phyloP scores from a whole-genome alignment of 2,113 vertebrate genomes.

The Corythoichthys haematopterus region DNA sequence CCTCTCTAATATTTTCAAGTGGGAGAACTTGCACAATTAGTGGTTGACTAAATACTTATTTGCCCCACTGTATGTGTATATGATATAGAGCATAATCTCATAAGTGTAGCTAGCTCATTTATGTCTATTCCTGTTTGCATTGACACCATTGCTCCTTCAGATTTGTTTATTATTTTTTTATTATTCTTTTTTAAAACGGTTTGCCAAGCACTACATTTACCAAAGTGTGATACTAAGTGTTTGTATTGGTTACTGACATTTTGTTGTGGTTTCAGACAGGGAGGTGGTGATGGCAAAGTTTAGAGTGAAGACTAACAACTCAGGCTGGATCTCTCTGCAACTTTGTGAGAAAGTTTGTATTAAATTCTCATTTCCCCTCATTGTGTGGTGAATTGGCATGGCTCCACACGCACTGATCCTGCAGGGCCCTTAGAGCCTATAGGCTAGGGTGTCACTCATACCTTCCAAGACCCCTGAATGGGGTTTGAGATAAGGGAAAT shows the following conservation, averaged over 20 bases:
- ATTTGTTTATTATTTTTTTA: neutral
- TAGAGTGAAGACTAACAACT: slow-evolving; percentile 31
- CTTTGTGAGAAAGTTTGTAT: slow-evolving; percentile 79
- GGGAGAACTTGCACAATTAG: too few species aligned
- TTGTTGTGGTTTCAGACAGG: slow-evolving; percentile 49
- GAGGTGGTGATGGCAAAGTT: slow-evolving; percentile 35
- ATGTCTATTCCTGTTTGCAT: neutral
- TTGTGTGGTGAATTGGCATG: slow-evolving; percentile 71
- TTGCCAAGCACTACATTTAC: slow-evolving; percentile 9
- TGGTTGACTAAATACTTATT: too few species aligned
- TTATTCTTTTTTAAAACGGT: neutral
- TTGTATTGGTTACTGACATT: slow-evolving; percentile 43
- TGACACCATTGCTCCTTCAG: neutral
- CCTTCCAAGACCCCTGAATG: slow-evolving; percentile 27
- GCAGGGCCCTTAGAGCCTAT: slow-evolving; percentile 38
- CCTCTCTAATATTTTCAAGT: too few species aligned
- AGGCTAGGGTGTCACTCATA: slow-evolving; percentile 50
- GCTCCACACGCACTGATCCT: slow-evolving; percentile 70
- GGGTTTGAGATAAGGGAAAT: neutral
- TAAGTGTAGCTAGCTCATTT: neutral
- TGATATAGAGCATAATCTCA: neutral
- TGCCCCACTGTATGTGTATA: too few species aligned
- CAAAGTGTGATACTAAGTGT: slow-evolving; percentile 14
- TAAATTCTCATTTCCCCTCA: slow-evolving; percentile 77
- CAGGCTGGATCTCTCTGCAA: slow-evolving; percentile 50